Conservation (phyloP, 2,797 vertebrate species). For the Crocodylus rhombifer region DNA sequence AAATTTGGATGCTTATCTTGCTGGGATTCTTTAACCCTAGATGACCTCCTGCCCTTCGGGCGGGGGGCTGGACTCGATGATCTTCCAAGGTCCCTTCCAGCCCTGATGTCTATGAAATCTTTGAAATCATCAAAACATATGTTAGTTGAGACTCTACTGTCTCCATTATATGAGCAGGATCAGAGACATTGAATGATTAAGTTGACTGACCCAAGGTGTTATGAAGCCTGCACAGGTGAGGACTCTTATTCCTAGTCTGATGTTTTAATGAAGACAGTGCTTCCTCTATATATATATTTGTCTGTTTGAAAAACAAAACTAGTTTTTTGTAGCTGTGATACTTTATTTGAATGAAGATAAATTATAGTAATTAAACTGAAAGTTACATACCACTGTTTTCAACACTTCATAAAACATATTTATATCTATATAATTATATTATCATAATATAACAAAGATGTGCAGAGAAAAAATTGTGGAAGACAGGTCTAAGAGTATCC, state of each 20-base stretch:
- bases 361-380: background rate
- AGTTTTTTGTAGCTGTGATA: background rate
- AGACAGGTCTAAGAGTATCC: background rate
- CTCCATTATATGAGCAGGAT: slow-evolving; percentile 2
- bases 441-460: background rate
- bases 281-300: background rate
- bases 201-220: background rate
- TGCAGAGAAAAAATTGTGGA: background rate
- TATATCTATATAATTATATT: background rate
- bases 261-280: background rate
- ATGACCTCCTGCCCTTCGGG: too few relatives aligned
- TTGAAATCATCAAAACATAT: background rate
- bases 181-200: background rate
- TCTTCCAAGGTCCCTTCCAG: too few relatives aligned
- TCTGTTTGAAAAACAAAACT: background rate
- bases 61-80: too few relatives aligned
- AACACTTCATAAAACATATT: background rate
- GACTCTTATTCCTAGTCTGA: background rate
- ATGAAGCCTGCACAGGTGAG: background rate
- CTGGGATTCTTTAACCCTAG: too few relatives aligned
- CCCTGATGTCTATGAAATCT: too few relatives aligned
- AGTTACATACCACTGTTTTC: background rate
- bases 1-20: too few relatives aligned
- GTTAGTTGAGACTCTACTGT: background rate
- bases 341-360: background rate